Percentiles rank a stretch among this genome's conserved stretches.
Conservation (phyloP, 2,113 vertebrate species). For the Synchiropus splendidus region DNA sequence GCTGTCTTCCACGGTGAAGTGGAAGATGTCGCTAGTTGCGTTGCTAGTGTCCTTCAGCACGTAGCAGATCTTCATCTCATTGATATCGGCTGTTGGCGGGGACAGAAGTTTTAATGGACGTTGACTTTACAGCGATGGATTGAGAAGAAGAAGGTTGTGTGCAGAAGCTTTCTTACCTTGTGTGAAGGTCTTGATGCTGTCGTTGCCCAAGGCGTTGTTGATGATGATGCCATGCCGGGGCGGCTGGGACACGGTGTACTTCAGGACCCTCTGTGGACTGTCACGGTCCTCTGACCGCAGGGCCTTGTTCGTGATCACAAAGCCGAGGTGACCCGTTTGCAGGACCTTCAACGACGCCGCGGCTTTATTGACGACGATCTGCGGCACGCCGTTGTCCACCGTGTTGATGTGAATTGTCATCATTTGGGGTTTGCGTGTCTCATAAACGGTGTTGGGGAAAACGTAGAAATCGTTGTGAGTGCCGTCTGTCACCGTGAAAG, state of each 20-base stretch:
- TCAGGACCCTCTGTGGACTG: slow-evolving; percentile 70
- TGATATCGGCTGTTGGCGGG: slow-evolving; percentile 67
- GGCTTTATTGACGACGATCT: slow-evolving; percentile 83
- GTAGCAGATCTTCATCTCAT: slow-evolving; percentile 78
- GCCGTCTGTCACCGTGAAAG: slow-evolving; percentile 89
- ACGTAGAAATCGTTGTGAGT: slow-evolving; percentile 88
- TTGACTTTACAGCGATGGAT: background rate
- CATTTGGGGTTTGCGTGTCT: slow-evolving; percentile 82
- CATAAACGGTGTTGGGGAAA: slow-evolving; percentile 85
- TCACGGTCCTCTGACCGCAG: slow-evolving; percentile 85
- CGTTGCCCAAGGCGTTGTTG: slow-evolving; percentile 60
- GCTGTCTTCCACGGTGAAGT: slow-evolving; percentile 76
- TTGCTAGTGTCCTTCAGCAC: slow-evolving; percentile 71
- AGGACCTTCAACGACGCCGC: slow-evolving; percentile 77
- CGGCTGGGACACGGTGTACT: slow-evolving; percentile 64
- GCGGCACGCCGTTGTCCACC: slow-evolving; percentile 84
- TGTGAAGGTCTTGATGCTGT: slow-evolving; percentile 62
- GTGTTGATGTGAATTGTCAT: slow-evolving; percentile 82
- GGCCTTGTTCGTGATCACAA: slow-evolving; percentile 80
- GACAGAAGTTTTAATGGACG: background rate
- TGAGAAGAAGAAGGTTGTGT: slow-evolving; percentile 2
- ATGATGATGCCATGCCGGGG: slow-evolving; percentile 69
- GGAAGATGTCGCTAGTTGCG: slow-evolving; percentile 75
- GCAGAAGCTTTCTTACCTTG: slow-evolving; percentile 65
- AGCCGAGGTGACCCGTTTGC: slow-evolving; percentile 76